phyloP scores from a whole-genome alignment of 2,113 vertebrate genomes.

The Lepidothrix coronata region DNA sequence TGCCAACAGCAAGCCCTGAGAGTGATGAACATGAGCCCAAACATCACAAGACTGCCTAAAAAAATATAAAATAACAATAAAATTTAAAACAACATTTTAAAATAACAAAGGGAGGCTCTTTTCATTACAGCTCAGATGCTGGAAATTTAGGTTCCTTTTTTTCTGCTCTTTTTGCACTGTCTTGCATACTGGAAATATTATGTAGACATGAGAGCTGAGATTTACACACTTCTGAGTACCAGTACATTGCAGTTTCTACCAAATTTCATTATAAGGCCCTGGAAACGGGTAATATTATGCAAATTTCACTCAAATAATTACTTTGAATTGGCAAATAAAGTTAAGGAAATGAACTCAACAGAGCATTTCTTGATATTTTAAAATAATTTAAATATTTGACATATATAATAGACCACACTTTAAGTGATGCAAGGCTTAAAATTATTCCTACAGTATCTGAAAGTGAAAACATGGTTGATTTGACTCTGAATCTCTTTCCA shows the following conservation, averaged over 20 bases:
- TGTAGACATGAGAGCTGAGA: neutral
- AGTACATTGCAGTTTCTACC: neutral
- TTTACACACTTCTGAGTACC: neutral
- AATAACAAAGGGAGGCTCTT: neutral
- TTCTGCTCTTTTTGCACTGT: neutral
- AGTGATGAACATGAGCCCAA: neutral
- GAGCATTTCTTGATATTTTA: neutral
- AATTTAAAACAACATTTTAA: conserved; percentile 7
- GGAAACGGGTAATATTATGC: neutral
- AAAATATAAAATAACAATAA: neutral
- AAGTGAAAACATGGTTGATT: neutral
- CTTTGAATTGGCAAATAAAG: neutral
- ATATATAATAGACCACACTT: neutral
- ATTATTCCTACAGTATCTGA: neutral
- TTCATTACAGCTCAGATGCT: neutral
- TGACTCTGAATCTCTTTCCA: neutral
- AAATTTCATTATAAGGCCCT: neutral
- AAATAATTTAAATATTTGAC: neutral
- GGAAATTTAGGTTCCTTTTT: neutral
- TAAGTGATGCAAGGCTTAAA: neutral
- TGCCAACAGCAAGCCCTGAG: neutral
- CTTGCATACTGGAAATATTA: neutral
- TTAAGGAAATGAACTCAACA: neutral
- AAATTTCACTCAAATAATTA: neutral
- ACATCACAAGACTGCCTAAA: neutral